phyloP scores from a whole-genome alignment of 1,140 invertebrate genomes.

The Drosophila oshimai region DNA sequence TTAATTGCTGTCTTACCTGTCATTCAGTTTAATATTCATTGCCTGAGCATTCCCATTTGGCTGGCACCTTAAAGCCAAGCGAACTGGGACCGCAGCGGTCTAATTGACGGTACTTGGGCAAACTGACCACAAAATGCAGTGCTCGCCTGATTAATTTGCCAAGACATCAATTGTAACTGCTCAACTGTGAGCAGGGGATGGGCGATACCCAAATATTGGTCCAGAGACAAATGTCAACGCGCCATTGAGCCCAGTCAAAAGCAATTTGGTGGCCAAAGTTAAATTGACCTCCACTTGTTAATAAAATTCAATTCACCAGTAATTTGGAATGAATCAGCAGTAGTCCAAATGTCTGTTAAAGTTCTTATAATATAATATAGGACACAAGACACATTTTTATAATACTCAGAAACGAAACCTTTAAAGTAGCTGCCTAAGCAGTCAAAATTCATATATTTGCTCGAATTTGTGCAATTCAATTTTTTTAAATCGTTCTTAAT shows the following conservation, averaged over 20 bases:
- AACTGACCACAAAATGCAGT: constrained; percentile 2
- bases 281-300: neutral
- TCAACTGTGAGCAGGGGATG: neutral
- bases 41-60: neutral
- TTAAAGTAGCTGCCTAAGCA: too few species aligned
- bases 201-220: constrained; percentile 5
- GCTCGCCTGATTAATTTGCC: constrained; percentile 17
- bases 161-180: constrained; percentile 10
- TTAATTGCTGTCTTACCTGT: constrained; percentile 17
- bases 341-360: too few species aligned
- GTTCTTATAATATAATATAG: too few species aligned
- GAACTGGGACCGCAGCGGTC: neutral
- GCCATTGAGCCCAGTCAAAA: neutral
- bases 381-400: too few species aligned
- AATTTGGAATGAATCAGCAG: too few species aligned
- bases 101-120: constrained; percentile 14
- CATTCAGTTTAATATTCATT: neutral
- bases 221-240: neutral
- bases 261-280: neutral
- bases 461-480: too few species aligned
- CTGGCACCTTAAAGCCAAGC: neutral
- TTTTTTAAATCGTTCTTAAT: too few species aligned
- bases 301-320: too few species aligned
- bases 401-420: too few species aligned
- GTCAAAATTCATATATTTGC: too few species aligned